Evolutionary conservation across 2,113 vertebrate species (phyloP), one percentile per base, ranked within the genome.

Genomic region (Eptesicus fuscus): DNA sequence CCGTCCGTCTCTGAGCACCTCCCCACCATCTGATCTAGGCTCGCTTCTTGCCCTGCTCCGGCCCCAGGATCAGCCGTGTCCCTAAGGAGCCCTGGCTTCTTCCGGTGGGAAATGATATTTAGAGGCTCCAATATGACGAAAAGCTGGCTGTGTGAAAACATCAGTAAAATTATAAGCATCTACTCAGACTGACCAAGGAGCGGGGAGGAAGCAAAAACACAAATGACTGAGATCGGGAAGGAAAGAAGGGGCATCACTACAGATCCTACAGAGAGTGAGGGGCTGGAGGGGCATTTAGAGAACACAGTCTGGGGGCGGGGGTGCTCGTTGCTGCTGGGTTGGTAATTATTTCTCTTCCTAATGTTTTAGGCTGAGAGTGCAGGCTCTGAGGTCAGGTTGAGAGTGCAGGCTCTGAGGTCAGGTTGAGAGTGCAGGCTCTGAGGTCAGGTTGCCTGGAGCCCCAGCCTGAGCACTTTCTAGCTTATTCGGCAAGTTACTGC

Each of bases 181-280:
- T 10, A 28, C 4, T 42, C 63, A 53, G 56, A 65, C 32, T 5
- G 18, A 47, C 70, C 4, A 13, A 49, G 67, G 28, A 3, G 2
- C 1, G 35, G 2, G 10, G 3, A 40, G 16, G 23, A 8, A 37
- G 40, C 16, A 13, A 63, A 77, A 25, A 59, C 37, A 6, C 20
- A 4, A 16, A 22, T 3, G 28, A 32, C 5, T 4, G 16, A 8
- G 10, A 4, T 0, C 8, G 5, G 51, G 18, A 20, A 63, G 9
- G 47, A 42, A 18, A 20, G 63, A 32, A 12, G n/a, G 82, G 23
- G 17, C 77, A 84, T 23, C 77, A 69, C 37, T 70, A 90, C 53
- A 37, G 92, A 49, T 1, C 63, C 93, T 61, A 30, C 18, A n/a
- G 89, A 23, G 25, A 51, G 44, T 2, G 10, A n/a, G 44, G 53